Evolutionary conservation across 2,888 invertebrate genomes (phyloP).

Genomic region (Holacanthella duospinosa): DNA sequence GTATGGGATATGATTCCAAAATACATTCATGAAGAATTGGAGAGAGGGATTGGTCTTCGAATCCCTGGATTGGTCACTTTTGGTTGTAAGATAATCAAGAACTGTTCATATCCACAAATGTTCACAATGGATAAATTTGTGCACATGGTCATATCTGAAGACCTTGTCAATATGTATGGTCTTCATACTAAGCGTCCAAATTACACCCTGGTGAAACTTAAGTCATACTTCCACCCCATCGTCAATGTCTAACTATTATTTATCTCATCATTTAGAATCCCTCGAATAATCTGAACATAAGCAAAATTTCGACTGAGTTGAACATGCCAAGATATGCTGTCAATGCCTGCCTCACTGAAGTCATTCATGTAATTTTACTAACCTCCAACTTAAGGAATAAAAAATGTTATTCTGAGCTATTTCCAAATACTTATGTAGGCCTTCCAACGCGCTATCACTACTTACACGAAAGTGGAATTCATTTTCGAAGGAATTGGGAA

Average conservation of each 20-base stretch:
- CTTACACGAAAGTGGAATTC: neutral
- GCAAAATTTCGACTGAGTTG: neutral
- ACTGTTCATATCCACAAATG: neutral
- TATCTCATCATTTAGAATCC: neutral
- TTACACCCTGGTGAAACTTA: neutral
- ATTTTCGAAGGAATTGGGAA: neutral
- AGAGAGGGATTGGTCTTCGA: neutral
- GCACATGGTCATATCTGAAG: neutral
- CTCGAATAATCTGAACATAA: neutral
- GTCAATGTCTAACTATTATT: neutral
- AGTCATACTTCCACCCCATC: no score
- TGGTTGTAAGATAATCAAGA: neutral
- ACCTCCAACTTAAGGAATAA: neutral
- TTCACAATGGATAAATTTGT: neutral
- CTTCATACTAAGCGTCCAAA: neutral
- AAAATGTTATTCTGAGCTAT: neutral
- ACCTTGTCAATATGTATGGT: neutral
- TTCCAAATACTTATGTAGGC: neutral
- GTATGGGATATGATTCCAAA: neutral
- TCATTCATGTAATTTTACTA: neutral
- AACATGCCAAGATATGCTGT: conserved; percentile 2
- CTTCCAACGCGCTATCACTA: neutral
- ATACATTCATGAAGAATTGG: neutral
- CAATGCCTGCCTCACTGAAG: neutral
- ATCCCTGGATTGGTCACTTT: neutral